A percentile compares a stretch with the other conserved stretches of the same genome.
Evolutionary conservation across 1,140 invertebrate genomes (phyloP).

Genomic region (Megathymus violae): DNA sequence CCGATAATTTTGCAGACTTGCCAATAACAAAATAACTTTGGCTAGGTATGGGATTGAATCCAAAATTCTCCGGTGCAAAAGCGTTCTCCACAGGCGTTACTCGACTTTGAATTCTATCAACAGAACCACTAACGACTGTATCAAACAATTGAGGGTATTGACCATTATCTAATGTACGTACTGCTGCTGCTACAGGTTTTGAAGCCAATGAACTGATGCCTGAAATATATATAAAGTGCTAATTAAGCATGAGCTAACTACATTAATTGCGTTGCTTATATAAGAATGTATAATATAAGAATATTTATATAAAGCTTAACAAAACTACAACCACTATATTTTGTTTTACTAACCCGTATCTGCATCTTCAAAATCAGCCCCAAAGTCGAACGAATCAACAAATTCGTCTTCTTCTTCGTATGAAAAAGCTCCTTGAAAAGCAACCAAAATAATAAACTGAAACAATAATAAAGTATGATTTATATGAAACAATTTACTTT

Average conservation of each 20-base stretch:
- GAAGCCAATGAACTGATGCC: constrained; percentile 76
- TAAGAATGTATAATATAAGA: constrained; percentile 14
- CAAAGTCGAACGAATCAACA: constrained; percentile 72
- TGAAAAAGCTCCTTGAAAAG: constrained; percentile 62
- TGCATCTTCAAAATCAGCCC: constrained; percentile 57
- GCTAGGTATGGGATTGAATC: constrained; percentile 78
- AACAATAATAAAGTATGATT: constrained; percentile 45
- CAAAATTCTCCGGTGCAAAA: constrained; percentile 75
- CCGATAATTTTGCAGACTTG: constrained; percentile 58
- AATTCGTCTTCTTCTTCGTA: constrained; percentile 65
- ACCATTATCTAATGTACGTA: constrained; percentile 77
- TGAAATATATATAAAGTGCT: constrained; percentile 63
- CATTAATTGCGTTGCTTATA: constrained; percentile 5
- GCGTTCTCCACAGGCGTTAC: constrained; percentile 63
- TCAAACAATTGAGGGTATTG: constrained; percentile 78
- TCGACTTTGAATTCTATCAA: constrained; percentile 73
- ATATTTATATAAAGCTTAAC: constrained; percentile 18
- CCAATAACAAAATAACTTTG: constrained; percentile 65
- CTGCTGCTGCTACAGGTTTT: constrained; percentile 67
- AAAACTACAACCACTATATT: constrained; percentile 18
- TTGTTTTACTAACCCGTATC: constrained; percentile 53
- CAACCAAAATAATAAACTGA: constrained; percentile 70
- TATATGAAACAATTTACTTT: constrained; percentile 5
- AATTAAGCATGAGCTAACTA: constrained; percentile 25
- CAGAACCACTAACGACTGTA: constrained; percentile 75